Base-by-base conservation (phyloP, 2,113 vertebrate genomes). In the Callipepla californica region DNA sequence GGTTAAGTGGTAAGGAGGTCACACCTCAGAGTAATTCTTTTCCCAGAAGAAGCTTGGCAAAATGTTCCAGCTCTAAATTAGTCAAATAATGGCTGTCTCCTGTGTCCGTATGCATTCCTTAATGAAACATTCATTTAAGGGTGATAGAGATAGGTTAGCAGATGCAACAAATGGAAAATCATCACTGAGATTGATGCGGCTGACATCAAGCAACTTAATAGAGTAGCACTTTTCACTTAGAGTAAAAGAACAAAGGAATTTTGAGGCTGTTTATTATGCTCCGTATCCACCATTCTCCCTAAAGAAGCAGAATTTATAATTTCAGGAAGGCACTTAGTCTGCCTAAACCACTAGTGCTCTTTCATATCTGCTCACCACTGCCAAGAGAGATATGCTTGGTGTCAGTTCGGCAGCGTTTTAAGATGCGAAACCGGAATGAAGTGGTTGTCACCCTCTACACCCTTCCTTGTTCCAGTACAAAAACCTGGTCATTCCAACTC, bases 81-180 rank as follows among this genome's bases (percentile, higher is more conserved):
- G 87, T 59, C 65, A 86, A 89, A 73, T 79, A 87, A 90, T 67
- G 65, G 53, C 82, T 78, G 40, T 75, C 80, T 92, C 47, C 57
- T 36, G 28, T 73, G 91, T 83, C 48, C 59, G 14, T 30, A 51
- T 84, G 55, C 55, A 21, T 90, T 92, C 51, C 65, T 88, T 87
- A 78, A 94, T 83, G 82, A 94, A 92, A 84, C 87, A 69, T 87
- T 84, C 23, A 91, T 91, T 93, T 87, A 81, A 22, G 26, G 67
- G 45, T 22, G 1, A 7, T 87, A 74, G 69, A 0, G 8, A 85
- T 82, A 55, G 42, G 47, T 77, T 89, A 40, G 36, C 85, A 74
- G 62, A 84, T 58, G 68, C 34, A 84, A 87, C 62, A 65, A 79
- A 85, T 75, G 85, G 76, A 90, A 94, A 94, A 84, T 48, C 65